Evolutionary conservation across 2,797 vertebrate genomes (phyloP).

Genomic region (Trachurus trachurus): DNA sequence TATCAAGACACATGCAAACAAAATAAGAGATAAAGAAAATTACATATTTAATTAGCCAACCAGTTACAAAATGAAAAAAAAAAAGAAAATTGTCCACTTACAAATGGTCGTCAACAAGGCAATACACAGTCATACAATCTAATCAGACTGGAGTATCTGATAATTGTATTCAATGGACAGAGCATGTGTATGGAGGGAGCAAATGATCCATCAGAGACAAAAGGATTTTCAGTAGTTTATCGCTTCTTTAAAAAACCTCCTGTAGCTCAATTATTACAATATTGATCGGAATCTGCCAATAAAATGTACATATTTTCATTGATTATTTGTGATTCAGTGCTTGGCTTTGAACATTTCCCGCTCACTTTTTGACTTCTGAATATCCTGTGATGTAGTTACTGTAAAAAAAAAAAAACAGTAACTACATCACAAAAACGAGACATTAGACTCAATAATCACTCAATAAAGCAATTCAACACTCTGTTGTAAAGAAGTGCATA

Average conservation of each 20-base stretch:
- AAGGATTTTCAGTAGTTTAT: conserved; percentile 9
- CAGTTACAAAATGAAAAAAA: conserved; percentile 57
- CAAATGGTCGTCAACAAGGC: conserved; percentile 71
- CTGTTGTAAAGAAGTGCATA: too few relatives aligned
- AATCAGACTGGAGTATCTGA: conserved; percentile 84
- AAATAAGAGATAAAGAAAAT: conserved; percentile 81
- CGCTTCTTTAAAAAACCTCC: not conserved
- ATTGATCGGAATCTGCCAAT: not conserved
- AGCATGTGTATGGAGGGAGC: conserved; percentile 70
- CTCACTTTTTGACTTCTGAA: not conserved
- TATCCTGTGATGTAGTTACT: not conserved
- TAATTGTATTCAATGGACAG: conserved; percentile 83
- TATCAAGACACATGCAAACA: conserved; percentile 91
- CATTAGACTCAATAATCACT: too few relatives aligned
- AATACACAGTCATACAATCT: conserved; percentile 83
- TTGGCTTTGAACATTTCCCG: conserved; percentile 8
- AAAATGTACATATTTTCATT: not conserved
- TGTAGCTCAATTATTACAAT: not conserved
- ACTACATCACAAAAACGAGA: not conserved
- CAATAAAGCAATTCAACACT: too few relatives aligned
- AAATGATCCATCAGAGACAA: conserved; percentile 78
- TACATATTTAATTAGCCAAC: conserved; percentile 61
- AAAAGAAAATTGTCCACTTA: conserved; percentile 60
- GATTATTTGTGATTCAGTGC: not conserved
- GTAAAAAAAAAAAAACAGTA: too few relatives aligned